phyloP scores from a whole-genome alignment of 2,888 invertebrate species.

The Ptilodon capucinus region DNA sequence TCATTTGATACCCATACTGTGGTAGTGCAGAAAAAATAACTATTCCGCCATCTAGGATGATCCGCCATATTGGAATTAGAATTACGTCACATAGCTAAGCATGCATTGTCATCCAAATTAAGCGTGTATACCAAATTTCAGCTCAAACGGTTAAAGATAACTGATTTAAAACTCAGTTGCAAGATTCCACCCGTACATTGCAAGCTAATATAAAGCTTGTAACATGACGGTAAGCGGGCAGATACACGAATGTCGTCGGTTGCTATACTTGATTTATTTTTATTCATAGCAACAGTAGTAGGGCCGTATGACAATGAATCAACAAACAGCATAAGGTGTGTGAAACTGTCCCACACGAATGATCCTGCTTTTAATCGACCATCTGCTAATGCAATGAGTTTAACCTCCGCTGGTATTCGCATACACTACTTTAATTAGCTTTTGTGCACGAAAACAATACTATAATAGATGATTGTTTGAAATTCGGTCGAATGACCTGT shows the following conservation, averaged over 20 bases:
- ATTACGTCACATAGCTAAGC: too few relatives aligned
- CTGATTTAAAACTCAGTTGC: too few relatives aligned
- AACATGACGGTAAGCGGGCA: background rate
- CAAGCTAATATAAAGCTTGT: too few relatives aligned
- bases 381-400: conserved; percentile 54
- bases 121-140: too few relatives aligned
- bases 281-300: background rate
- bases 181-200: background rate
- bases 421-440: conserved; percentile 67
- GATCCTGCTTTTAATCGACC: conserved; percentile 44
- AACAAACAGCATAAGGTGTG: background rate
- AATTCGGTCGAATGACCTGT: conserved; percentile 54
- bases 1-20: too few relatives aligned
- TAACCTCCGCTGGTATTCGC: conserved; percentile 58
- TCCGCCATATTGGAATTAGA: too few relatives aligned
- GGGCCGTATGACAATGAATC: background rate
- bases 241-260: background rate
- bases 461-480: conserved; percentile 69
- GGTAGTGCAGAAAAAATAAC: too few relatives aligned
- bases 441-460: conserved; percentile 75
- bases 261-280: background rate
- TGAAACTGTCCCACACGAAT: conserved; percentile 36
- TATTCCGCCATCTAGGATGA: too few relatives aligned
- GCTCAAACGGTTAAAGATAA: too few relatives aligned
- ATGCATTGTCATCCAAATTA: too few relatives aligned